A percentile compares a stretch with the other conserved stretches of the same genome.
phyloP scores from a whole-genome alignment of 2,888 invertebrate genomes.

The Eulithis prunata region DNA sequence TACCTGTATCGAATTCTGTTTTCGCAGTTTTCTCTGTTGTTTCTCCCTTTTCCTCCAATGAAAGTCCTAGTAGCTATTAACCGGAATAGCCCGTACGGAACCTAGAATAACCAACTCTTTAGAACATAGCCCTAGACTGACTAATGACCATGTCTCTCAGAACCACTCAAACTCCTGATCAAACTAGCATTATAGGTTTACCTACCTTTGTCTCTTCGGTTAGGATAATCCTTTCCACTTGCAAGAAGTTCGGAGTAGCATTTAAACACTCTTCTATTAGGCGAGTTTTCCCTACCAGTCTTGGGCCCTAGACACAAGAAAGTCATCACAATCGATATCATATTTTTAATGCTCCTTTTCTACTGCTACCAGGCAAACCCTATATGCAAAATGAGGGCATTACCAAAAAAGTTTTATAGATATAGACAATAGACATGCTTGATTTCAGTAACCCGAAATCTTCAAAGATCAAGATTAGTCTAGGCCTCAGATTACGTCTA shows the following conservation, averaged over 20 bases:
- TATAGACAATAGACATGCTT: too few relatives aligned
- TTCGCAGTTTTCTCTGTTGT: conserved; percentile 48
- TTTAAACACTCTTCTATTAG: conserved; percentile 83
- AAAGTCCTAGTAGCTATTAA: conserved; percentile 49
- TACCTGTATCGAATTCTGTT: conserved; percentile 56
- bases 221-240: conserved; percentile 50
- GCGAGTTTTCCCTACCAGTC: conserved; percentile 85
- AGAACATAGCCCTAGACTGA: too few relatives aligned
- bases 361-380: too few relatives aligned
- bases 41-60: conserved; percentile 35
- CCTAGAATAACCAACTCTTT: conserved; percentile 42
- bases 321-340: neutral
- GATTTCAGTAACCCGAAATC: too few relatives aligned
- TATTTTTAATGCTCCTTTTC: too few relatives aligned
- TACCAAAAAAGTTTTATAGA: too few relatives aligned
- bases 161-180: too few relatives aligned
- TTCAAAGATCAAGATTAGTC: too few relatives aligned
- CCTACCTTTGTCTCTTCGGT: conserved; percentile 49
- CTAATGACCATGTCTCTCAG: too few relatives aligned
- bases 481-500: too few relatives aligned
- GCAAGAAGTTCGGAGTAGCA: conserved; percentile 62
- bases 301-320: conserved; percentile 70
- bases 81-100: conserved; percentile 53
- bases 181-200: neutral
- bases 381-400: too few relatives aligned